These are phyloP conservation scores for Oncorhynchus clarkii DNA, from an alignment of 2,113 vertebrate species.

Conservation along the genomic window DNA sequence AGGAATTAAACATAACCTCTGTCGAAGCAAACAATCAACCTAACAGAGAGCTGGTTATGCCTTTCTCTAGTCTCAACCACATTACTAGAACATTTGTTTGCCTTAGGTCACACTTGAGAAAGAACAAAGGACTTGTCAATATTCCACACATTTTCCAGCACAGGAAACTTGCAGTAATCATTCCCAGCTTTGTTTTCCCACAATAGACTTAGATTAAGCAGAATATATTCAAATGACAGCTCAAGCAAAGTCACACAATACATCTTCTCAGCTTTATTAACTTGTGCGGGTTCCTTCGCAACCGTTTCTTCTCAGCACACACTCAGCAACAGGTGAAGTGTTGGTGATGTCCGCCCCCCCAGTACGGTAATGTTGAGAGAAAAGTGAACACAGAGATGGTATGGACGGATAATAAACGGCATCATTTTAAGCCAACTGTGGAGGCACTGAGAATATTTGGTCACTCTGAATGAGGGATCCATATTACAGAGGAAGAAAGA, in stretches of 20 bases:
- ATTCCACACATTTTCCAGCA: background rate
- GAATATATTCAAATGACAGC: background rate
- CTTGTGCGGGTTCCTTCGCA: slow-evolving; percentile 60
- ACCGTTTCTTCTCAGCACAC: slow-evolving; percentile 52
- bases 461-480: slow-evolving; percentile 15
- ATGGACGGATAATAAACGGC: background rate
- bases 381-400: background rate
- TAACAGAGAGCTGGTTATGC: background rate
- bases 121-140: background rate
- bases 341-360: background rate
- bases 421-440: background rate
- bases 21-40: background rate
- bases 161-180: background rate
- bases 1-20: background rate
- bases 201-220: background rate
- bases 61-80: background rate
- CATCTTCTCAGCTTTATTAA: background rate
- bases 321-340: slow-evolving; percentile 50
- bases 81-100: background rate
- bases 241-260: background rate
- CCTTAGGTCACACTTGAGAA: background rate
- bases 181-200: background rate
- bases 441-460: background rate
- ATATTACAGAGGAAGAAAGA: slow-evolving; percentile 42
- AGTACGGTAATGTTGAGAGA: slow-evolving; percentile 4